phyloP scores from a whole-genome alignment of 1,140 invertebrate genomes.

The Drosophila mojavensis region DNA sequence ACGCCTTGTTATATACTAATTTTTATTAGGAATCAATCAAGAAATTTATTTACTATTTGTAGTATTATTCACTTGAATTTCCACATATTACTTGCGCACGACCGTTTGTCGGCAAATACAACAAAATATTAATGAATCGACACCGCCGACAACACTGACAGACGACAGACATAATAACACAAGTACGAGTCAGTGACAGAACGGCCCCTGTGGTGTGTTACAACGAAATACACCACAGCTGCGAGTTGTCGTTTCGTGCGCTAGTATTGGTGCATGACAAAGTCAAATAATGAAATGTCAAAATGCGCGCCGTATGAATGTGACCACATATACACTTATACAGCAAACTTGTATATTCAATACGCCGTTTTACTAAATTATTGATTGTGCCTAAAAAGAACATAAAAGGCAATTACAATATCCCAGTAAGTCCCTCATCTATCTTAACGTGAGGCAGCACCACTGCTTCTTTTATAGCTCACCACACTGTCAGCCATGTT shows the following conservation, averaged over 20 bases:
- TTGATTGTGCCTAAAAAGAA: background rate
- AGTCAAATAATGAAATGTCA: conserved; percentile 49
- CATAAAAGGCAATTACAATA: background rate
- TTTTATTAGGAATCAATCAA: background rate
- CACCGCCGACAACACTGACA: conserved; percentile 48
- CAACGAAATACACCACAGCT: conserved; percentile 39
- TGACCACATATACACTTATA: conserved; percentile 23
- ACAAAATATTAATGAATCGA: conserved; percentile 36
- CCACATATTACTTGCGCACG: conserved; percentile 29
- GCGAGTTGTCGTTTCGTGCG: conserved; percentile 25
- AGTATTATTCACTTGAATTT: conserved; percentile 30
- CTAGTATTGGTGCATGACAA: conserved; percentile 42
- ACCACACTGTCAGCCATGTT: conserved; percentile 79
- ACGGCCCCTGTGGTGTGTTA: conserved; percentile 48
- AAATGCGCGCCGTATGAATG: conserved; percentile 41
- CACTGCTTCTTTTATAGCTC: conserved; percentile 38
- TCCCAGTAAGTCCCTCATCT: background rate
- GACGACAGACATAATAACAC: conserved; percentile 33
- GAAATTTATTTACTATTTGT: conserved; percentile 4
- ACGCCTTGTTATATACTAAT: background rate
- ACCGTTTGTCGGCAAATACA: conserved; percentile 33
- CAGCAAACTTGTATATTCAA: background rate
- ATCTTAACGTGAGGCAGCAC: conserved; percentile 21
- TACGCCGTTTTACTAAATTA: background rate
- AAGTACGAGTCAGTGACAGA: conserved; percentile 48